A percentile compares a stretch with the other conserved stretches of the same genome.
These are phyloP conservation scores for Excalfactoria chinensis DNA, from an alignment of 2,113 vertebrate genomes.

Conservation along the genomic window DNA sequence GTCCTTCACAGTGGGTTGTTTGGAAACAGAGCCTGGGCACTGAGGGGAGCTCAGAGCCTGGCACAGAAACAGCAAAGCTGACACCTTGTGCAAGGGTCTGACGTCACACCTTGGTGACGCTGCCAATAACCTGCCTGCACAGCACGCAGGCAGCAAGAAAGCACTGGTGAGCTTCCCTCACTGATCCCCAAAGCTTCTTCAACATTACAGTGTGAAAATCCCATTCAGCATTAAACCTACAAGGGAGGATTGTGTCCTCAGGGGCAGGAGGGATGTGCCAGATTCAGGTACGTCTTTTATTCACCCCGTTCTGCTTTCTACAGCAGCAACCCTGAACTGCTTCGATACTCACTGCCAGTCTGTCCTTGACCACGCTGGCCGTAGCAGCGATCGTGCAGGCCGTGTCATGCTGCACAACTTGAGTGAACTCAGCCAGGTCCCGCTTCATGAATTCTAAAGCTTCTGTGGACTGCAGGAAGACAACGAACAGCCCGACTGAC, in stretches of 20 bases:
- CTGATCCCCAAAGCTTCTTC: background rate
- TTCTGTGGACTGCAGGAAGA: constrained; percentile 87
- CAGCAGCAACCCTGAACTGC: background rate
- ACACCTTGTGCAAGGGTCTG: fast-evolving
- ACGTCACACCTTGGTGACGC: fast-evolving
- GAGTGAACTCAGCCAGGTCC: constrained; percentile 94
- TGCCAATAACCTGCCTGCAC: background rate
- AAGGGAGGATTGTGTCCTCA: fast-evolving
- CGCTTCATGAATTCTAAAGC: constrained; percentile 96
- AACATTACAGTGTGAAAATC: background rate
- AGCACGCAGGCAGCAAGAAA: background rate
- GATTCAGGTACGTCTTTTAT: background rate
- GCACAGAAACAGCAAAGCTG: background rate
- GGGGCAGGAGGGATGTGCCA: too few species aligned
- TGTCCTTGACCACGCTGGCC: constrained; percentile 93
- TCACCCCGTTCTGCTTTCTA: fast-evolving
- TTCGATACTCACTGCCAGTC: constrained; percentile 86
- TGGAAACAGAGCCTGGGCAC: background rate
- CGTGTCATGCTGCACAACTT: constrained; percentile 96
- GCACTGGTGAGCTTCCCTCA: background rate
- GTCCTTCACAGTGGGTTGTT: background rate
- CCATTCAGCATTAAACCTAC: background rate
- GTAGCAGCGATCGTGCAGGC: constrained; percentile 97
- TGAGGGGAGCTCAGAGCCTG: background rate
- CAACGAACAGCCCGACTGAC: background rate